phyloP scores from a whole-genome alignment of 2,797 vertebrate species.

The Manis javanica region DNA sequence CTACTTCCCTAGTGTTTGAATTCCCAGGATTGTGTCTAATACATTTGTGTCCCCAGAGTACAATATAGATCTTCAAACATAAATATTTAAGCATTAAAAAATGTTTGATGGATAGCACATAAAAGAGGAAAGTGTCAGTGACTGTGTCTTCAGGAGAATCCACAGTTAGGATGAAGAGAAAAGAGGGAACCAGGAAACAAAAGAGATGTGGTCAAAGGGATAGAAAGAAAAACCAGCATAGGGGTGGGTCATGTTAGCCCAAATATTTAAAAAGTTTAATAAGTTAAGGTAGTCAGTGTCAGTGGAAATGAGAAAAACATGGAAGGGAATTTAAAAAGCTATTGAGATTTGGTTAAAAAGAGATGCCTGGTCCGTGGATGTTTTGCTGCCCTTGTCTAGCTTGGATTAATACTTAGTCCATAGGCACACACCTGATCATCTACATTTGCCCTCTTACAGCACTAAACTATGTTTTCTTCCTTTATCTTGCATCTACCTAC shows the following conservation, averaged over 20 bases:
- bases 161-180: neutral
- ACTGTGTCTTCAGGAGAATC: neutral
- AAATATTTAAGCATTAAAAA: slow-evolving; percentile 6
- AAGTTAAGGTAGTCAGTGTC: slow-evolving; percentile 5
- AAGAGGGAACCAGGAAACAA: slow-evolving; percentile 7
- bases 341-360: slow-evolving; percentile 4
- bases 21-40: neutral
- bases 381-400: too few relatives aligned
- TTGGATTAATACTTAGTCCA: too few relatives aligned
- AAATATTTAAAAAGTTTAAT: neutral
- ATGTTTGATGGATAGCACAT: neutral
- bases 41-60: neutral
- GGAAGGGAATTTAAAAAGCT: neutral
- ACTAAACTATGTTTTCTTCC: too few relatives aligned
- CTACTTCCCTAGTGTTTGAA: neutral
- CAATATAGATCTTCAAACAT: slow-evolving; percentile 32
- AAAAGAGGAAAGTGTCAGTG: neutral
- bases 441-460: too few relatives aligned
- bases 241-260: neutral
- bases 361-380: neutral
- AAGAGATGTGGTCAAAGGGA: neutral
- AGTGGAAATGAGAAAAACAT: slow-evolving; percentile 14
- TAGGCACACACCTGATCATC: too few relatives aligned
- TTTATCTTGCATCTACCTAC: too few relatives aligned
- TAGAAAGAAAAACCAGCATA: neutral